A percentile compares a stretch with the other conserved stretches of the same genome.
Evolutionary conservation across 2,113 vertebrate genomes (phyloP).

Genomic region (Brachyhypopomus gauderio): DNA sequence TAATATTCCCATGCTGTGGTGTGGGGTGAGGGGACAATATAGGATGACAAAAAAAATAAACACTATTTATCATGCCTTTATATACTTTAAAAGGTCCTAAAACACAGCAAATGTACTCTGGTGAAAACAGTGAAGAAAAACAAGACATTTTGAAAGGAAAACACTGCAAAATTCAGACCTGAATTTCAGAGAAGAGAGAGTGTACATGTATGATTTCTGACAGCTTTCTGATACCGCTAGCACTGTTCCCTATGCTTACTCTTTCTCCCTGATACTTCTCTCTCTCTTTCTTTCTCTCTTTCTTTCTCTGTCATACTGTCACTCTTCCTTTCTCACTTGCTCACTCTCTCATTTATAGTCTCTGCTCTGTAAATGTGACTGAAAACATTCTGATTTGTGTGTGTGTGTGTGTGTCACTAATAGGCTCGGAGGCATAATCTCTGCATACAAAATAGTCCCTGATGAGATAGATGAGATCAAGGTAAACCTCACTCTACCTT

Average conservation of each 20-base stretch:
- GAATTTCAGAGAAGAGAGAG: background rate
- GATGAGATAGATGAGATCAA: constrained; percentile 99
- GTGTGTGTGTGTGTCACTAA: constrained; percentile 59
- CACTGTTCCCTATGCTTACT: background rate
- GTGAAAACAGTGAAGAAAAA: constrained; percentile 19
- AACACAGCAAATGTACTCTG: background rate
- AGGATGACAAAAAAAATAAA: background rate
- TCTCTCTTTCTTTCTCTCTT: background rate
- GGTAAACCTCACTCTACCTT: constrained; percentile 71
- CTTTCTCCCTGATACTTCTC: background rate
- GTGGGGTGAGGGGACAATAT: too few species aligned
- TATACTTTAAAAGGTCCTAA: background rate
- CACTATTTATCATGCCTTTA: background rate
- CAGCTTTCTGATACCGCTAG: constrained; percentile 41
- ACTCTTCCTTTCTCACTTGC: constrained; percentile 2
- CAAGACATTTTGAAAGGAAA: background rate
- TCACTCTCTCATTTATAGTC: background rate
- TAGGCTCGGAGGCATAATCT: constrained; percentile 95
- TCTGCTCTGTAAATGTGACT: constrained; percentile 17
- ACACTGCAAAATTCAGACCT: constrained; percentile 13
- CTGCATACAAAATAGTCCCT: constrained; percentile 98
- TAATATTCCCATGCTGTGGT: too few species aligned
- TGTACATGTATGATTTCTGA: constrained; percentile 29
- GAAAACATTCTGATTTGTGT: constrained; percentile 15
- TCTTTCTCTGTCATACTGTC: background rate